phyloP scores from a whole-genome alignment of 2,888 invertebrate genomes.

The Meliscaeva auricollis region DNA sequence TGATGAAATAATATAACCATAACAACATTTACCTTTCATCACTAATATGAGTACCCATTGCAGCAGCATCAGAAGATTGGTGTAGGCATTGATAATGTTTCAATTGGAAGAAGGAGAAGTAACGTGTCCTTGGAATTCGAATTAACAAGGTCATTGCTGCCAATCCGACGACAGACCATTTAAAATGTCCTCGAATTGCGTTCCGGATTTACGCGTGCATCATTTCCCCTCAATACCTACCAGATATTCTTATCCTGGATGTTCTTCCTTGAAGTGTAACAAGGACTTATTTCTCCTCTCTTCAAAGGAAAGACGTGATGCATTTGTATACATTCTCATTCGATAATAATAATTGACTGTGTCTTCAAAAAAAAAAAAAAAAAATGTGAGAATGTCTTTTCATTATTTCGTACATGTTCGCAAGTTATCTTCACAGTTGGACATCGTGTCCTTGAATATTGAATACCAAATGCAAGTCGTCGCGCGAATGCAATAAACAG shows the following conservation, averaged over 20 bases:
- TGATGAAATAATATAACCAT: constrained; percentile 76
- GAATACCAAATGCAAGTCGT: constrained; percentile 41
- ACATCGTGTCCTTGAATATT: constrained; percentile 72
- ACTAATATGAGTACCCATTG: constrained; percentile 48
- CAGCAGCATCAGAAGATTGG: constrained; percentile 4
- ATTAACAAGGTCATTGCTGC: constrained; percentile 61
- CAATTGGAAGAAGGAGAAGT: constrained; percentile 31
- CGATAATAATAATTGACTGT: constrained; percentile 68
- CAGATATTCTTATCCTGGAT: not conserved
- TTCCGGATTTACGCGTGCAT: constrained; percentile 72
- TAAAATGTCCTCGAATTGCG: constrained; percentile 65
- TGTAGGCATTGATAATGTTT: not conserved
- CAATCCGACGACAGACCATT: constrained; percentile 42
- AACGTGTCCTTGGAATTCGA: constrained; percentile 61
- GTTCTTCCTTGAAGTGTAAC: constrained; percentile 30
- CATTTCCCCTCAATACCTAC: constrained; percentile 38
- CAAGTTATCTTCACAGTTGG: constrained; percentile 82
- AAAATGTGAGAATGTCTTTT: constrained; percentile 75
- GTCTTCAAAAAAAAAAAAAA: constrained; percentile 76
- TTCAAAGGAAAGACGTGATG: not conserved
- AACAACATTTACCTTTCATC: constrained; percentile 76
- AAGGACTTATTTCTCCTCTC: constrained; percentile 24
- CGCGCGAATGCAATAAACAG: constrained; percentile 73
- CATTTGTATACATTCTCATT: constrained; percentile 57
- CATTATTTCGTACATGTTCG: constrained; percentile 80